These are phyloP conservation scores for Acropora yongei DNA, from an alignment of 64 coral and sea anemone genomes.

Conservation along the genomic window DNA sequence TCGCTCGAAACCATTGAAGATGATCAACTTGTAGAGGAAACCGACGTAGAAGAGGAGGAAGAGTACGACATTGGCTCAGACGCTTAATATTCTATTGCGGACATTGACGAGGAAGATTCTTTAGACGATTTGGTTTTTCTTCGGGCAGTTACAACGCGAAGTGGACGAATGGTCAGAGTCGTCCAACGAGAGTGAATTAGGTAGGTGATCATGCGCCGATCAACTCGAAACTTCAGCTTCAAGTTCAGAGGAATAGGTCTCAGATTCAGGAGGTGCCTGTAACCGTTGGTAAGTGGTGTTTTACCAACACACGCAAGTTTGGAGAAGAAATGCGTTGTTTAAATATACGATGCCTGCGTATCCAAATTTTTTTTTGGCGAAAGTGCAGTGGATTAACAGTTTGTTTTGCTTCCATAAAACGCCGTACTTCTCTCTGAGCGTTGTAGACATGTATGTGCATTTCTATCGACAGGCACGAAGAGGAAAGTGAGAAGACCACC, in stretches of 20 bases:
- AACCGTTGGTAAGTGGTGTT: no score
- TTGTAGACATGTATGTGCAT: no score
- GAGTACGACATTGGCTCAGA: constrained; percentile 56
- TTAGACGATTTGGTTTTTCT: constrained; percentile 79
- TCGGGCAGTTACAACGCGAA: constrained; percentile 70
- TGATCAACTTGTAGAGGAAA: constrained; percentile 35
- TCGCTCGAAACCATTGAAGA: constrained; percentile 14
- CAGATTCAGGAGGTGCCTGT: not conserved
- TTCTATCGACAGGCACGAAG: not conserved
- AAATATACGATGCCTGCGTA: not conserved
- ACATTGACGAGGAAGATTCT: constrained; percentile 70
- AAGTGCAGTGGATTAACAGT: no score
- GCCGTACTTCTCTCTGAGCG: no score
- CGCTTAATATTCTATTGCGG: constrained; percentile 45
- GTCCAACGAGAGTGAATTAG: constrained; percentile 39
- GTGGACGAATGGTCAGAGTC: constrained; percentile 81
- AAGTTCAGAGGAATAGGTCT: no score
- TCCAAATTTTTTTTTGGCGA: no score
- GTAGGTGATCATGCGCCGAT: not conserved
- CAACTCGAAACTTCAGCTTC: no score
- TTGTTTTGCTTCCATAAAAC: no score
- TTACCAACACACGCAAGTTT: no score
- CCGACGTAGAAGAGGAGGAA: constrained; percentile 59
- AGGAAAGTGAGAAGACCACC: not conserved
- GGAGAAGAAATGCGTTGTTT: not conserved